Evolutionary conservation across 1,140 invertebrate genomes (phyloP), one percentile per base, ranked within the genome.

Genomic region (Drosophila ambigua): DNA sequence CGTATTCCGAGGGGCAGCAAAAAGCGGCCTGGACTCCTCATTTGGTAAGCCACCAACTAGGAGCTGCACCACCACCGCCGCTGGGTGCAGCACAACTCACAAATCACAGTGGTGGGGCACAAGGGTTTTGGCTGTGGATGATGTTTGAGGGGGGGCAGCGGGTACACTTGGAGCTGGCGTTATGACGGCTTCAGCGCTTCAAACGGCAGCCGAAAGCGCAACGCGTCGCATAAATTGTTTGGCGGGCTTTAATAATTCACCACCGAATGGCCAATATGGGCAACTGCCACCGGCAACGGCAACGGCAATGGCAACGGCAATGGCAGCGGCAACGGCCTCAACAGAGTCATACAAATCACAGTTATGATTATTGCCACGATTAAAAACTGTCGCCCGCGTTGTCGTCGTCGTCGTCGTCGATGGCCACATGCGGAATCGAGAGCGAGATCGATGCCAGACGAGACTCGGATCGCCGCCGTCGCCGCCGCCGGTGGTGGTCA

Each of bases 341-440:
- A 89, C 84, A 88, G 67, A 88, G 83, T 88, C 83, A 83, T 87
- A 88, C 83, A 88, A 88, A 88, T 88, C 83, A 89, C 83, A 88
- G 83, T 88, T 88, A 88, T 88, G 83, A 88, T 88, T 88, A 88
- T 88, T 88, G 84, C 83, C 59, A 41, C 83, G 83, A 88, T 89
- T 88, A 89, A 89, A 88, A 88, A 89, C 83, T 88, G 76, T 88
- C 84, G 83, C 84, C 67, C 54, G 52, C 65, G 61, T 53, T 41
- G 44, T 35, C 59, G 28, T 72, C 35, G 48, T 26, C n/a, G 46
- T 48, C 58, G 72, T 44, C 68, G 53, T 15, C 66, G 44, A 11
- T 31, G 71, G 54, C 72, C 62, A 61, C 72, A 62, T 66, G 64
- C 48, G 49, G 43, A 44, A 66, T 66, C 46, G 49, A 2, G 49